A percentile compares a stretch with the other conserved stretches of the same genome.
These are phyloP conservation scores for Eulimnadia texana DNA, from an alignment of 1,140 invertebrate genomes.

Conservation along the genomic window DNA sequence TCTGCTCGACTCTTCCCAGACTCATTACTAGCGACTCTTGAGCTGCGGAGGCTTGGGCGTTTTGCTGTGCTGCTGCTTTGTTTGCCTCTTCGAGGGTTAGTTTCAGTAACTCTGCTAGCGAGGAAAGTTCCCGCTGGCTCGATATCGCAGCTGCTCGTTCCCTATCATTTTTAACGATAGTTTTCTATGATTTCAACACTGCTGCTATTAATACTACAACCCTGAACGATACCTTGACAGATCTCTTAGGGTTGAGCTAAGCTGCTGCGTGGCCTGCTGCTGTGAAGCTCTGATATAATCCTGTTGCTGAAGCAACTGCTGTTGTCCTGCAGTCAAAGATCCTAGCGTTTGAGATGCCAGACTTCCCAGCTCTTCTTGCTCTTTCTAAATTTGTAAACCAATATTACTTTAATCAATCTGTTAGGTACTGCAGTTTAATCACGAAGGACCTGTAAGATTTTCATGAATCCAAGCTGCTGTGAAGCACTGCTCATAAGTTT, in stretches of 20 bases:
- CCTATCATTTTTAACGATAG: no score
- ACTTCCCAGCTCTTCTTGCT: slow-evolving; percentile 37
- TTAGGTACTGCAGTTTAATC: no score
- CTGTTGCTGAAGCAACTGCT: slow-evolving; percentile 38
- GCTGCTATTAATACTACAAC: background rate
- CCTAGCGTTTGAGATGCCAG: slow-evolving; percentile 36
- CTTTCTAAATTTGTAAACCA: slow-evolving; percentile 28
- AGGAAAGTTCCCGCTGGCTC: background rate
- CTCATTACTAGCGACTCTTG: slow-evolving; percentile 41
- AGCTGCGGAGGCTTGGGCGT: slow-evolving; percentile 31
- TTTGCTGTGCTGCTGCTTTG: slow-evolving; percentile 33
- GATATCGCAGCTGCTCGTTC: slow-evolving; percentile 1
- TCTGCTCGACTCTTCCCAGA: slow-evolving; percentile 37
- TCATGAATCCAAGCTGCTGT: slow-evolving; percentile 27
- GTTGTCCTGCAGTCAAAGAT: slow-evolving; percentile 35
- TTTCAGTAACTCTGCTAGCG: background rate
- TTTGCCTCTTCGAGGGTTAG: slow-evolving; percentile 32
- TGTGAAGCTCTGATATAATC: slow-evolving; percentile 37
- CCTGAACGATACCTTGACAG: slow-evolving; percentile 27
- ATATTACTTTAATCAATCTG: slow-evolving; percentile 11
- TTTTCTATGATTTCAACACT: no score
- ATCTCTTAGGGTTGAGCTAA: slow-evolving; percentile 39
- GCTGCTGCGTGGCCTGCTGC: slow-evolving; percentile 31
- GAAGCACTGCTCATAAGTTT: slow-evolving; percentile 39
- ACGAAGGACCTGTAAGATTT: slow-evolving; percentile 26